phyloP scores from a whole-genome alignment of 2,113 vertebrate genomes.

The Fulica atra region DNA sequence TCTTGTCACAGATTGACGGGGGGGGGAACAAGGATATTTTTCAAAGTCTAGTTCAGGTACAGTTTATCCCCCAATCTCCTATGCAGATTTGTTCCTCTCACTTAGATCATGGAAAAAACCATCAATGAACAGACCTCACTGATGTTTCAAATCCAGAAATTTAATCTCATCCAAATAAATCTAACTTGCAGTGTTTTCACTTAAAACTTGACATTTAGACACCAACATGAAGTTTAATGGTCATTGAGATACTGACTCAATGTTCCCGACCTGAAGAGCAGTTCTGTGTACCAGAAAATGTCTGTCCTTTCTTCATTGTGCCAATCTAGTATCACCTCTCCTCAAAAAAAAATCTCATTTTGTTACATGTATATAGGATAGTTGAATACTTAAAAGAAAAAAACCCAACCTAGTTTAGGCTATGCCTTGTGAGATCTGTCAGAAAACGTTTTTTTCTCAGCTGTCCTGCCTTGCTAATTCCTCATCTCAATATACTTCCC shows the following conservation, averaged over 20 bases:
- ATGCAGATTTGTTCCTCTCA: background rate
- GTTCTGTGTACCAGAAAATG: background rate
- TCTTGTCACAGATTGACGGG: background rate
- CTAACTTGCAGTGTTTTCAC: background rate
- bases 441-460: background rate
- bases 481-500: background rate
- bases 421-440: background rate
- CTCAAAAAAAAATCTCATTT: background rate
- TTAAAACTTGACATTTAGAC: background rate
- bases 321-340: background rate
- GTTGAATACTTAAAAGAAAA: background rate
- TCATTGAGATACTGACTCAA: background rate
- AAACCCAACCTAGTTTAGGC: background rate
- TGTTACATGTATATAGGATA: fast-evolving
- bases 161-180: background rate
- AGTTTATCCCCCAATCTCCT: background rate
- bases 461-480: background rate
- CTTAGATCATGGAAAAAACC: background rate
- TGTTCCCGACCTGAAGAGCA: background rate
- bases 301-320: background rate
- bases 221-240: background rate
- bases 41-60: background rate
- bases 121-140: background rate
- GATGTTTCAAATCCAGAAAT: background rate
- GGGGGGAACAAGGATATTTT: background rate